Percentiles rank a stretch among this genome's conserved stretches.
Conservation (phyloP, 2,113 vertebrate species). For the Patagioenas fasciata region DNA sequence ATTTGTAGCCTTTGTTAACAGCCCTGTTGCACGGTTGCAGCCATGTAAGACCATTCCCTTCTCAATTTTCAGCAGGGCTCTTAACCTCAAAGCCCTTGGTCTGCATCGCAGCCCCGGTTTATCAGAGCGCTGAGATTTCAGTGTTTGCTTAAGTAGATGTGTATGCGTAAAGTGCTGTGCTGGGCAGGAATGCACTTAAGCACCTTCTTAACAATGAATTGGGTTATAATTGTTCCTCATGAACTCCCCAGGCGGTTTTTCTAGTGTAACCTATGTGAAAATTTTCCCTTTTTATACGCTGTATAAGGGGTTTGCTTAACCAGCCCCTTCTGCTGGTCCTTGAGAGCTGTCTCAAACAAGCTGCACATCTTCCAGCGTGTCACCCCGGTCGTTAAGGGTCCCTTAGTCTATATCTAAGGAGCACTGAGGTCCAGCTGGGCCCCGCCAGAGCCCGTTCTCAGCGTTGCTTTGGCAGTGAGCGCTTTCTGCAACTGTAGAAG, state of each 20-base stretch:
- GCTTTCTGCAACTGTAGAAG: neutral
- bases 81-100: neutral
- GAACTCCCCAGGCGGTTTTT: neutral
- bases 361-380: rapidly evolving
- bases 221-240: rapidly evolving
- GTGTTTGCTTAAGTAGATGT: neutral
- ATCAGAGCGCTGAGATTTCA: neutral
- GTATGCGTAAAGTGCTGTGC: neutral
- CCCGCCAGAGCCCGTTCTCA: neutral
- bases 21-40: neutral
- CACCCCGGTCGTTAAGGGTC: rapidly evolving
- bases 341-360: neutral
- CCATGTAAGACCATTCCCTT: neutral
- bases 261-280: neutral
- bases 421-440: rapidly evolving
- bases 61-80: neutral
- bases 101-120: neutral
- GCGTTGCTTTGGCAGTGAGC: neutral
- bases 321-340: neutral
- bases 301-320: neutral
- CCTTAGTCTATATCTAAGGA: neutral
- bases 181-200: neutral
- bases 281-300: neutral
- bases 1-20: conserved; percentile 18
- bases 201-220: neutral